Evolutionary conservation across 1,140 invertebrate species (phyloP).

Genomic region (Panagrolaimus sp.): DNA sequence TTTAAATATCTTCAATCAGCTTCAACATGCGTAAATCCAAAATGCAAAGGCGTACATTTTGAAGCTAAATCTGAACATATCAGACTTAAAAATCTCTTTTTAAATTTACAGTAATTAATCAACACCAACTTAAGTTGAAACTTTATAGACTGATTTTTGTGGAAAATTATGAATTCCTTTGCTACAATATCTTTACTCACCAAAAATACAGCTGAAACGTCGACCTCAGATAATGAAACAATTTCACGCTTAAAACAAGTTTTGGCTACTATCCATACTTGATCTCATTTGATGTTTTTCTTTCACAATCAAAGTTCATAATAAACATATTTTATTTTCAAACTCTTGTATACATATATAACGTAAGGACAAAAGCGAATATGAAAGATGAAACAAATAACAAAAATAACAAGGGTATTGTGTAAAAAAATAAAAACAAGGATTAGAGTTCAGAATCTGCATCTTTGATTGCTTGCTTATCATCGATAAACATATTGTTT

Average conservation of each 20-base stretch:
- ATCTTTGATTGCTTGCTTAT: not conserved
- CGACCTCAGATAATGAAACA: too few species aligned
- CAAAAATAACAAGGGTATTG: not conserved
- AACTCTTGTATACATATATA: too few species aligned
- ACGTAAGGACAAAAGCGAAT: conserved; percentile 6
- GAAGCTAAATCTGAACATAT: conserved; percentile 88
- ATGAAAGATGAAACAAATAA: not conserved
- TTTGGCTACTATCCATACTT: too few species aligned
- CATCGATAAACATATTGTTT: not conserved
- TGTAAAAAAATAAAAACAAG: not conserved
- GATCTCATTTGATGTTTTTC: too few species aligned
- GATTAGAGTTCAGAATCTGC: not conserved
- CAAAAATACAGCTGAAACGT: too few species aligned
- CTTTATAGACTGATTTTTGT: conserved; percentile 88
- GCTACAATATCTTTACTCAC: conserved; percentile 89
- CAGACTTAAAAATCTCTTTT: conserved; percentile 95
- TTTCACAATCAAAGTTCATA: too few species aligned
- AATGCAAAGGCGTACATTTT: conserved; percentile 82
- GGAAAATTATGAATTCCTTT: conserved; percentile 94
- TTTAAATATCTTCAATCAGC: conserved; percentile 76
- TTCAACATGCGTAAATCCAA: conserved; percentile 87
- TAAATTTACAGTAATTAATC: too few species aligned
- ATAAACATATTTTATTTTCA: too few species aligned
- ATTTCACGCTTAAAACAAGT: too few species aligned
- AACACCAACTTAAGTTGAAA: too few species aligned